Evolutionary conservation across 2,113 vertebrate genomes (phyloP).

Genomic region (Corythoichthys intestinalis): DNA sequence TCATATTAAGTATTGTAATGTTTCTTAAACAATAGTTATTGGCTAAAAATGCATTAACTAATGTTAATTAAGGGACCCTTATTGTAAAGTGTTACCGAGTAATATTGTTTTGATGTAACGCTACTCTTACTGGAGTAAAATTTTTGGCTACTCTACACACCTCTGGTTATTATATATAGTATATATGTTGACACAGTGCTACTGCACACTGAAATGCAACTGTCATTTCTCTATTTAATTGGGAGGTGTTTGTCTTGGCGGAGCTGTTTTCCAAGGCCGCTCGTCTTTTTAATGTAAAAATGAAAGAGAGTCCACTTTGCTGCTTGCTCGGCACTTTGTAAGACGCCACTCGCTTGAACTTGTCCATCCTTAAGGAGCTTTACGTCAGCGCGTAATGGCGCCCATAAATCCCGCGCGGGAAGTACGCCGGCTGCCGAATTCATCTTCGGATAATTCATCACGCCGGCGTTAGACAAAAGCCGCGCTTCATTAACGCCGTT

Average conservation of each 20-base stretch:
- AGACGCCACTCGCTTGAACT: slow-evolving; percentile 39
- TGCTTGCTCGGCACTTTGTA: slow-evolving; percentile 19
- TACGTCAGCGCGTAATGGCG: slow-evolving; percentile 53
- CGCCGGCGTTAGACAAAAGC: slow-evolving; percentile 45
- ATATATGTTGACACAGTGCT: neutral
- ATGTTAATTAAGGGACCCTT: too few species aligned
- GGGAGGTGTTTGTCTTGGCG: neutral
- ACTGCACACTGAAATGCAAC: neutral
- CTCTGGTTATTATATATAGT: neutral
- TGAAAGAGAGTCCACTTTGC: slow-evolving; percentile 9
- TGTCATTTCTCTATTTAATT: neutral
- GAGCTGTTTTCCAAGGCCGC: too few species aligned
- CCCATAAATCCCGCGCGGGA: slow-evolving; percentile 51
- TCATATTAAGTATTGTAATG: too few species aligned
- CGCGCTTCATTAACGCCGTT: slow-evolving; percentile 52
- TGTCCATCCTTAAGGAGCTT: slow-evolving; percentile 56
- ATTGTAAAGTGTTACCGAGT: too few species aligned
- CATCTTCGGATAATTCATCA: slow-evolving; percentile 47
- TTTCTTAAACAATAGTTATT: too few species aligned
- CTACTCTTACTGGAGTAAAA: too few species aligned
- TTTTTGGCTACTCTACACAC: too few species aligned
- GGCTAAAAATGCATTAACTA: too few species aligned
- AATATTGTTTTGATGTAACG: too few species aligned
- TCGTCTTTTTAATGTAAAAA: neutral
- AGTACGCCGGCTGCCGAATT: slow-evolving; percentile 29